Evolutionary conservation across 2,113 vertebrate species (phyloP), one percentile per base, ranked within the genome.

Genomic region (Ceratotherium simum): DNA sequence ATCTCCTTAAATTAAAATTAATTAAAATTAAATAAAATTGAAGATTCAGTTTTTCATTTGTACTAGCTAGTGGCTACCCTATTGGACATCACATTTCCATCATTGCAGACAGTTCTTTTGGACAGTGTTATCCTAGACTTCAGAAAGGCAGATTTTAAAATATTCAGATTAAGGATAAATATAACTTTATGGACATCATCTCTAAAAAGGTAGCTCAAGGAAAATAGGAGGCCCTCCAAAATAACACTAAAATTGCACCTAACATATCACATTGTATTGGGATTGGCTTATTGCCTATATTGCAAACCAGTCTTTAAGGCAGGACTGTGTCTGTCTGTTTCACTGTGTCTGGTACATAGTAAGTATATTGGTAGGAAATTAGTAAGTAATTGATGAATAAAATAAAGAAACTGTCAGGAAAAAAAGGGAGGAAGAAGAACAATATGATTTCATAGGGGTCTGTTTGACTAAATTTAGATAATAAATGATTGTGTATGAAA

Each of bases 1-100:
- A 64, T n/a, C 23, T 31, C 25, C 42, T 95, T 93, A 90, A 84
- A 93, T 93, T 96, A 90, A 95, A 96, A 85, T 92, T 93, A 78
- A 83, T 93, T 96, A 90, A 95, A 96, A 80, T 90, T 96, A 93
- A 83, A 70, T 90, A 82, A 87, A 96, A 80, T 78, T 69, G 87
- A 94, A 62, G 23, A 56, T 93, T 90, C 62, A 46, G 17, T 72
- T 97, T 95, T 73, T 97, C 33, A 85, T 0, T 81, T 96, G 62
- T 91, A 29, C 54, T 93, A 87, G 46, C 81, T 78, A 65, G 20
- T 87, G 39, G 51, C 54, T 93, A 93, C 18, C 9, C 46, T 95
- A 54, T 78, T 80, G 70, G 39, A 83, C 18, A 92, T 92, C 48
- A 92, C 51, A 81, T 92, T 95, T 91, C 39, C n/a, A 69, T 81